Conservation (phyloP, 2,888 invertebrate genomes). For the Tenthredo notha region DNA sequence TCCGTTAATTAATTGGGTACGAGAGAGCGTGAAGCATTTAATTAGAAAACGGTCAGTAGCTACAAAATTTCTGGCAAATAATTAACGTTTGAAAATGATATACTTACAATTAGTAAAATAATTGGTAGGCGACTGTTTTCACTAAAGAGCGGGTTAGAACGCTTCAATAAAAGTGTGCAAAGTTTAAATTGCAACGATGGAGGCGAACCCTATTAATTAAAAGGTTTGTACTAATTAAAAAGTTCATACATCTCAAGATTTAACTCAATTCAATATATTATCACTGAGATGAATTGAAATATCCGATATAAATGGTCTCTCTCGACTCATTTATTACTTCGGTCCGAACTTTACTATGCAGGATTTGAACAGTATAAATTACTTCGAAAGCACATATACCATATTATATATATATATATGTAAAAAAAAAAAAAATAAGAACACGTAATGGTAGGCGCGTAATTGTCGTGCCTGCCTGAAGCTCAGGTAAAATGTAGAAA, state of each 20-base stretch:
- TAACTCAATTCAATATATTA: conserved; percentile 17
- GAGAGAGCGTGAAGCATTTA: conserved; percentile 35
- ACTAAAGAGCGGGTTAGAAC: background rate
- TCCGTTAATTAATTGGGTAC: conserved; percentile 31
- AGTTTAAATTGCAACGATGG: conserved; percentile 36
- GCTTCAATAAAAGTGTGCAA: background rate
- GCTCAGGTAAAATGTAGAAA: conserved; percentile 12
- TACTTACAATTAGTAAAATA: conserved; percentile 21
- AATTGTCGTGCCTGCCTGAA: background rate
- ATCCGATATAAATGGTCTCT: background rate
- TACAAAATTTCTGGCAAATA: conserved; percentile 33
- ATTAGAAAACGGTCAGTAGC: conserved; percentile 38
- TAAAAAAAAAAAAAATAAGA: background rate
- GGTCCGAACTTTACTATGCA: background rate
- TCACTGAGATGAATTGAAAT: background rate
- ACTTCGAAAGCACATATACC: background rate
- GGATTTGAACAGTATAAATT: background rate
- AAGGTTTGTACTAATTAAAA: conserved; percentile 54
- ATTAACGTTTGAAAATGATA: conserved; percentile 34
- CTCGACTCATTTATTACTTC: background rate
- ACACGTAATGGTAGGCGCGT: background rate
- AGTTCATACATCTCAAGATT: conserved; percentile 51
- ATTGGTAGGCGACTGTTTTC: conserved; percentile 22
- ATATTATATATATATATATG: background rate
- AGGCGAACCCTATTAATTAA: conserved; percentile 52